Evolutionary conservation across 1,140 invertebrate genomes (phyloP), one percentile per base, ranked within the genome.

Genomic region (Cheumatopsyche charites): DNA sequence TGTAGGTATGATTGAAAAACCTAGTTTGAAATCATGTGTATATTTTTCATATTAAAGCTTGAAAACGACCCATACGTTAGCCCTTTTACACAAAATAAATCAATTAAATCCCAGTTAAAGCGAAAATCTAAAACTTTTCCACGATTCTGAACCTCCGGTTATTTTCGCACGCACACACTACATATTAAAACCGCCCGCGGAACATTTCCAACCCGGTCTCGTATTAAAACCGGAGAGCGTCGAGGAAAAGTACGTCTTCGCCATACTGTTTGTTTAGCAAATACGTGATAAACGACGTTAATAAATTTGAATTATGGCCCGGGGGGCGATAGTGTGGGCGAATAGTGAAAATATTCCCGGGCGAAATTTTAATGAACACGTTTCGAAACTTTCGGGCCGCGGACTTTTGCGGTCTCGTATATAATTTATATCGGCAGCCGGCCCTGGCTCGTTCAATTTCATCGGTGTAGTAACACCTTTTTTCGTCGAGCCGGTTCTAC

Each of bases 331-430:
- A 36, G 29, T 36, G 29, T 7, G 19, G 21, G 11, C 11, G 21
- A 58, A 58, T 58, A 58, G 55, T 58, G 55, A 58, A 58, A 58
- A 58, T 58, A 21, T 58, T 25, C 55, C 12, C 21, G 11, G 19
- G 55, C 29, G 23, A 58, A 58, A 58, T 13, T 58, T 58, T 58
- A 47, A 47, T 23, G 55, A 21, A 58, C 21, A 21, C 4, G 55
- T 12, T 17, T 19, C 55, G 55, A 23, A 58, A 17, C 23, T 58
- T 58, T 36, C 29, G 29, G 13, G 55, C 19, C 9, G 21, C 55
- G 55, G 23, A 58, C 55, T 58, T 58, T 58, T 58, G 55, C 55
- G 23, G 49, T 23, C 23, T 58, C 19, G 23, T 58, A 23, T 58
- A 58, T 25, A 58, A 58, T 58, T 58, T 58, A n/a, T n/a, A 58